Conservation (phyloP, 2,797 vertebrate species). For the Perodicticus potto region DNA sequence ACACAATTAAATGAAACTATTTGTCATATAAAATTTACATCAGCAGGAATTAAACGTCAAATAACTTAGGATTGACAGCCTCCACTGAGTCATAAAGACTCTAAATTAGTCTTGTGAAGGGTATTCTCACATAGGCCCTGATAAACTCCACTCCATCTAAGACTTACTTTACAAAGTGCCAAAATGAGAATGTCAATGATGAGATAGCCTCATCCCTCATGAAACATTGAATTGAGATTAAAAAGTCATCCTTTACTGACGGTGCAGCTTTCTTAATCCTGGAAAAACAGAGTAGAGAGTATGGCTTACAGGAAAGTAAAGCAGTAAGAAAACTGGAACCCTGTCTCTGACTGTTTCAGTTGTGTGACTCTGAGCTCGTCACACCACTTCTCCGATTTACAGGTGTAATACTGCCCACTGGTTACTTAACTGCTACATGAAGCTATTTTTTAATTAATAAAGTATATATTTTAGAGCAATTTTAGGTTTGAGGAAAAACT, state of each 20-base stretch:
- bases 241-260: constrained; percentile 8
- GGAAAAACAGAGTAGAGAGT: neutral
- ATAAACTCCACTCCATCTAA: constrained; percentile 71
- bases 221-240: constrained; percentile 13
- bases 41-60: constrained; percentile 83
- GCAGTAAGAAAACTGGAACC: neutral
- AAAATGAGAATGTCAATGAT: constrained; percentile 58
- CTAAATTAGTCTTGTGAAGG: constrained; percentile 82
- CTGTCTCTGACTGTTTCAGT: neutral
- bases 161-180: constrained; percentile 73
- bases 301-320: neutral
- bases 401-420: no score
- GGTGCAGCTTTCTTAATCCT: neutral
- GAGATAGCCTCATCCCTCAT: neutral
- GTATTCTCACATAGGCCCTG: constrained; percentile 71
- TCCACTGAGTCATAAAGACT: constrained; percentile 78
- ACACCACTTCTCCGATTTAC: neutral
- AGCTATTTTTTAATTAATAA: neutral
- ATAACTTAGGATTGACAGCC: constrained; percentile 84
- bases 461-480: neutral
- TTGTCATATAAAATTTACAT: constrained; percentile 86
- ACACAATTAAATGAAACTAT: constrained; percentile 84
- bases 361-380: constrained; percentile 1
- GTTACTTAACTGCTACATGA: neutral
- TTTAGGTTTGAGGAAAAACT: constrained; percentile 18